Evolutionary conservation across 2,113 vertebrate species (phyloP).

Genomic region (Cebidichthys violaceus): DNA sequence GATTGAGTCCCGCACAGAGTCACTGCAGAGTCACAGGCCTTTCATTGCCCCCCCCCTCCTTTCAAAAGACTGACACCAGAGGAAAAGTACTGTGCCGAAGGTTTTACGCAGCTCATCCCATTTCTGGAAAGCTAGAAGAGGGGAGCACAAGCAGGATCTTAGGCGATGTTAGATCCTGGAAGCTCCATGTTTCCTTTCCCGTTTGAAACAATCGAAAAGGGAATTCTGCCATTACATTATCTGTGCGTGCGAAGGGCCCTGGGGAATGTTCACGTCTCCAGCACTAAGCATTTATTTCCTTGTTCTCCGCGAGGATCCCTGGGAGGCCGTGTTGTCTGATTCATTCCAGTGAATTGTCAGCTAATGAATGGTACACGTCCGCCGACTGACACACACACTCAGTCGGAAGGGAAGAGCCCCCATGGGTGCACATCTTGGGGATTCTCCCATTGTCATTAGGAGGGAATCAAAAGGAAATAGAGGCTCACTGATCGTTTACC

Average conservation of each 20-base stretch:
- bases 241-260: conserved; percentile 28
- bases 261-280: conserved; percentile 67
- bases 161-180: conserved; percentile 51
- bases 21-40: conserved; percentile 57
- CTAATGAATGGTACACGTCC: conserved; percentile 73
- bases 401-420: conserved; percentile 52
- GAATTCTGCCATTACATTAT: conserved; percentile 66
- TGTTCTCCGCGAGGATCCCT: conserved; percentile 65
- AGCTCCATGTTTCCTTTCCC: conserved; percentile 55
- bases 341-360: conserved; percentile 70
- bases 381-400: conserved; percentile 57
- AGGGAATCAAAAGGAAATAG: conserved; percentile 67
- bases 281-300: conserved; percentile 67
- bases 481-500: conserved; percentile 61
- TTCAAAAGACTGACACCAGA: conserved; percentile 60
- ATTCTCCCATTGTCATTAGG: conserved; percentile 74
- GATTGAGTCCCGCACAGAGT: conserved; percentile 55
- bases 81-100: conserved; percentile 30
- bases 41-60: conserved; percentile 23
- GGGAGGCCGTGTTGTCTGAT: conserved; percentile 75
- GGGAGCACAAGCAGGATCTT: conserved; percentile 40
- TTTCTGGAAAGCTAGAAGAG: conserved; percentile 50
- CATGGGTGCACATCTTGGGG: conserved; percentile 61
- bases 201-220: conserved; percentile 66
- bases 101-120: conserved; percentile 50